Base-by-base conservation (phyloP, 1,140 invertebrate genomes). In the Manduca sexta region DNA sequence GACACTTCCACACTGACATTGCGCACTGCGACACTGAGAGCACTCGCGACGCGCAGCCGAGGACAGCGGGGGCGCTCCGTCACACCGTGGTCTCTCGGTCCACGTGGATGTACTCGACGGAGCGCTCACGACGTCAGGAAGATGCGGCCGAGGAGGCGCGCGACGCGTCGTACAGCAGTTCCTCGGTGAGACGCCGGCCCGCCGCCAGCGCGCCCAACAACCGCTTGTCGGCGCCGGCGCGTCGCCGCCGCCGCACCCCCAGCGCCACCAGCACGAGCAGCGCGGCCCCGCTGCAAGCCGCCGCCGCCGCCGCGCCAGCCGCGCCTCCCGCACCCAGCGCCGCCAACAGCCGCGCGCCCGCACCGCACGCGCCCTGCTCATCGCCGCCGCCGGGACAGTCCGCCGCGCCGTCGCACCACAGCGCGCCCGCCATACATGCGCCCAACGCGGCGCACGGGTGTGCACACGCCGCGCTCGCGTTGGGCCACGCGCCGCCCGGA, bases 81-180 rank as follows among this genome's bases (percentile, higher is more conserved):
- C 90, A 95, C 88, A 95, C 94, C 55, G 93, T 95, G 64, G 93
- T 95, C 86, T 95, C 93, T 74, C 93, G 91, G 88, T 95, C 94
- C 78, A 95, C 93, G 86, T 94, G 93, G 70, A 95, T 95, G 75
- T 93, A 95, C 76, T 95, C 94, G 88, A 95, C 93, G 88, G 92
- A 93, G 84, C 93, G 92, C 83, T 92, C 91, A 75, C 91, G 92
- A 64, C 94, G 93, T 91, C 94, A 94, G 91, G 93, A 95, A 72
- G 72, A 68, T 11, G 88, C 70, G 8, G 87, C 72, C 2, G 88
- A 88, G 31, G 89, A 88, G 45, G 88, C 85, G 47, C 79, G 77
- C 40, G 79, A 81, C 33, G 88, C 89, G 59, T 90, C 90, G 57
- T 89, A 87, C 59, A 90, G 86, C 48, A 90, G 80, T 41, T 90